Evolutionary conservation across 2,113 vertebrate species (phyloP).

Genomic region (Ctenomys sociabilis): DNA sequence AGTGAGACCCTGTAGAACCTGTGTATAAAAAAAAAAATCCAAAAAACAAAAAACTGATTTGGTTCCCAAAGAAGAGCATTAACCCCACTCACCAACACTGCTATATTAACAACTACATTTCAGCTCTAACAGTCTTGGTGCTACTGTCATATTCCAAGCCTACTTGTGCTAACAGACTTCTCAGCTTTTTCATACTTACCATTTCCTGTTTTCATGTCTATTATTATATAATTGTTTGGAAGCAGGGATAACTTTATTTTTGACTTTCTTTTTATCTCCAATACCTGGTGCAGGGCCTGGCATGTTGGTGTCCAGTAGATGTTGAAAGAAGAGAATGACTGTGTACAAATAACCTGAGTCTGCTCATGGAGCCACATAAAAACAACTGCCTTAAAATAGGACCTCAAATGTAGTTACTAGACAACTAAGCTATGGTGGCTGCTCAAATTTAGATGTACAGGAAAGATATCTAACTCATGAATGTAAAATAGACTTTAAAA

Average conservation of each 20-base stretch:
- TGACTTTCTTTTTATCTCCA: not conserved
- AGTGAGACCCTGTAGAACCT: no score
- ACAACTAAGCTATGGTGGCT: not conserved
- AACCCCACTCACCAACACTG: no score
- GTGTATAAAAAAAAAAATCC: no score
- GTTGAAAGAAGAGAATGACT: constrained; percentile 16
- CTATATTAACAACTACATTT: not conserved
- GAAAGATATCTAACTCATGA: not conserved
- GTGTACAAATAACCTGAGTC: not conserved
- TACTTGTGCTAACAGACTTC: not conserved
- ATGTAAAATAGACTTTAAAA: constrained; percentile 42
- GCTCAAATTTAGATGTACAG: not conserved
- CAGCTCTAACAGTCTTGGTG: not conserved
- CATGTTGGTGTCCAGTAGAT: not conserved
- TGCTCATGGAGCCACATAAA: not conserved
- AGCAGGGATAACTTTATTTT: not conserved
- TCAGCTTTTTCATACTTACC: not conserved
- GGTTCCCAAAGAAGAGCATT: not conserved
- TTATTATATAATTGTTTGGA: not conserved
- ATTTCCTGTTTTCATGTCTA: not conserved
- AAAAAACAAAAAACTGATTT: no score
- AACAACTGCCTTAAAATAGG: not conserved
- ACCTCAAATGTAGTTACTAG: constrained; percentile 49
- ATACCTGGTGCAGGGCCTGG: not conserved
- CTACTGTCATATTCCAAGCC: not conserved